Percentiles rank a stretch among this genome's conserved stretches.
Evolutionary conservation across 2,113 vertebrate genomes (phyloP).

Genomic region (Ariopsis seemanni): DNA sequence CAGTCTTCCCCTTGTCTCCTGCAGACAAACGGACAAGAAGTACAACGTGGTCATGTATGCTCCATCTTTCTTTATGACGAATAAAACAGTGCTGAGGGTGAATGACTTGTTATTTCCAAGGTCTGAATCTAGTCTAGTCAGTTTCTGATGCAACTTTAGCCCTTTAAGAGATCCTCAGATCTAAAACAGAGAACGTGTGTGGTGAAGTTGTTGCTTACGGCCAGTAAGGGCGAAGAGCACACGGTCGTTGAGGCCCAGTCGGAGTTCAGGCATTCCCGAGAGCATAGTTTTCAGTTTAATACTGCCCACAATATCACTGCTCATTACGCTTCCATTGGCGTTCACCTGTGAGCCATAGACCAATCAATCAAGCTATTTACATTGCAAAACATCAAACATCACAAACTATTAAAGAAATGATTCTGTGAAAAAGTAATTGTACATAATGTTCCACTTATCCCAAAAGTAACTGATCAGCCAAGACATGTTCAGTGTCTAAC

Average conservation of each 20-base stretch:
- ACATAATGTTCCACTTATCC: background rate
- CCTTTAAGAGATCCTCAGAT: background rate
- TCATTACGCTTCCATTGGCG: conserved; percentile 84
- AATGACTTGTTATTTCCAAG: background rate
- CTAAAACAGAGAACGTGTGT: background rate
- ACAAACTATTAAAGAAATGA: background rate
- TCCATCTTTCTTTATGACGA: background rate
- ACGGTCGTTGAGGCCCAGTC: conserved; percentile 86
- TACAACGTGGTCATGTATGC: background rate
- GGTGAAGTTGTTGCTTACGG: conserved; percentile 70
- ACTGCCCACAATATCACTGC: conserved; percentile 88
- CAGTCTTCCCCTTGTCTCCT: conserved; percentile 89
- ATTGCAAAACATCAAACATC: conserved; percentile 66
- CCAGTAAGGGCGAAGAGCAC: conserved; percentile 88
- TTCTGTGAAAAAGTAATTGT: background rate
- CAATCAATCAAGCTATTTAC: background rate
- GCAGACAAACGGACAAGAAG: background rate
- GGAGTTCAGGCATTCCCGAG: conserved; percentile 90
- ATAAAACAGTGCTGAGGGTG: background rate
- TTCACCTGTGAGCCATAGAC: conserved; percentile 76
- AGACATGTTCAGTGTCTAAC: background rate
- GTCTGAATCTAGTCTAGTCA: background rate
- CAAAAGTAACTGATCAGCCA: background rate
- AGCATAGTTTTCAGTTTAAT: conserved; percentile 90
- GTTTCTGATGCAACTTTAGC: background rate